Base-by-base conservation (phyloP, 2,113 vertebrate species). In the Limnothrissa miodon region DNA sequence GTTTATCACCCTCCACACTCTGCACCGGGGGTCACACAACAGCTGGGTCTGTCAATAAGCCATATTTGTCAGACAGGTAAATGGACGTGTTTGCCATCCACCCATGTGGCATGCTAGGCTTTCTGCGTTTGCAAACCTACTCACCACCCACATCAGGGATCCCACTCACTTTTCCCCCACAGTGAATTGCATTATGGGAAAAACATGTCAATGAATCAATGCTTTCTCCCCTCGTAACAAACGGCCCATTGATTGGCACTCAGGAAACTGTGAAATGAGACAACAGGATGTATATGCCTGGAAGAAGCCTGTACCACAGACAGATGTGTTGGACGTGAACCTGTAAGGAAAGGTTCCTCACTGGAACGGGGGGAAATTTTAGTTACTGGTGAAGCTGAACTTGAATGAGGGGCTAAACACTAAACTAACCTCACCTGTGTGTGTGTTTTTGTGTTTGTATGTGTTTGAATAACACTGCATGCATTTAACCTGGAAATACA, bases 161-260 rank as follows among this genome's bases (percentile, higher is more conserved):
- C 33, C 66, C 13, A 33, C 66, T 74, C 17, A 36, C 33, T 74
- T 74, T 33, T 36, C 66, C 66, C 66, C 11, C 15, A 42, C 25
- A 15, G 33, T 74, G 66, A 36, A 74, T 74, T 74, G 66, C 66
- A 74, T 74, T 36, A 74, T 74, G 66, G 66, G 66, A 74, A 13
- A 74, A 74, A 3, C 33, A 33, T 74, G 66, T 74, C 66, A 36
- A 36, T 74, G 33, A 74, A 74, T 74, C 66, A 74, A 74, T 74
- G 66, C 36, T 36, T 39, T 17, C 66, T 36, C 66, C 66, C 66
- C 66, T 74, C 17, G 66, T 5, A 74, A 39, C 66, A 74, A 74
- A 74, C 36, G 66, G 66, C 13, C 11, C 13, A 74, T 74, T 74
- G 66, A 74, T 74, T 36, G 33, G 4, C 66, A 39, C 29, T 74